Conservation (phyloP, 2,888 invertebrate genomes). For the Himalopsyche anomala region DNA sequence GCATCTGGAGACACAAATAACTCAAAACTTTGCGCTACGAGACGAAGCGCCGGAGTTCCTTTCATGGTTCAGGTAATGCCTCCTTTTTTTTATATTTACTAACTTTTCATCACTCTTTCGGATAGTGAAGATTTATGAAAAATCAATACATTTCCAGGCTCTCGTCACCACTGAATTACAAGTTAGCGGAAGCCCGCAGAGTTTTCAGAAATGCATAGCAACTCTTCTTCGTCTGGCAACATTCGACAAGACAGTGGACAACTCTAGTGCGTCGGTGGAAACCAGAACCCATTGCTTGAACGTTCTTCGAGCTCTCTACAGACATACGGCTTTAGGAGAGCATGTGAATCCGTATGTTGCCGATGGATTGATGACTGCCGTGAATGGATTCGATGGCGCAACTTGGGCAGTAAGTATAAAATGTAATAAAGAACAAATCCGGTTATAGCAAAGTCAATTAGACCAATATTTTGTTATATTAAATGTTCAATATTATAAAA, state of each 20-base stretch:
- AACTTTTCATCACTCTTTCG: conserved; percentile 47
- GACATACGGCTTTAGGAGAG: conserved; percentile 86
- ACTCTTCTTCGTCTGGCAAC: conserved; percentile 75
- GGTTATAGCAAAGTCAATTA: not conserved
- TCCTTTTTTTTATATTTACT: conserved; percentile 45
- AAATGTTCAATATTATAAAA: too few relatives aligned
- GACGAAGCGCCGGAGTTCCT: conserved; percentile 96
- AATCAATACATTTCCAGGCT: conserved; percentile 76
- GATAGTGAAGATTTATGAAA: too few relatives aligned
- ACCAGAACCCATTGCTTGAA: conserved; percentile 89
- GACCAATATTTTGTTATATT: too few relatives aligned
- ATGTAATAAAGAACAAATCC: not conserved
- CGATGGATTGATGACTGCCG: conserved; percentile 83
- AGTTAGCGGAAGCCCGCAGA: conserved; percentile 76
- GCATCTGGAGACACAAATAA: conserved; percentile 72
- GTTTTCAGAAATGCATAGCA: conserved; percentile 79
- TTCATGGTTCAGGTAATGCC: conserved; percentile 87
- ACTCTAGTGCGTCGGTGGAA: conserved; percentile 70
- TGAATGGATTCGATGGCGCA: conserved; percentile 83
- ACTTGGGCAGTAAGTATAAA: conserved; percentile 85
- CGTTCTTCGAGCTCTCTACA: conserved; percentile 87
- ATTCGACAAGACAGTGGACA: conserved; percentile 67
- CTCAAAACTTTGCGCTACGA: conserved; percentile 84
- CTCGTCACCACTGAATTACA: conserved; percentile 85
- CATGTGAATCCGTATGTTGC: conserved; percentile 82